Evolutionary conservation across 2,888 invertebrate genomes (phyloP).

Genomic region (Eulithis testata): DNA sequence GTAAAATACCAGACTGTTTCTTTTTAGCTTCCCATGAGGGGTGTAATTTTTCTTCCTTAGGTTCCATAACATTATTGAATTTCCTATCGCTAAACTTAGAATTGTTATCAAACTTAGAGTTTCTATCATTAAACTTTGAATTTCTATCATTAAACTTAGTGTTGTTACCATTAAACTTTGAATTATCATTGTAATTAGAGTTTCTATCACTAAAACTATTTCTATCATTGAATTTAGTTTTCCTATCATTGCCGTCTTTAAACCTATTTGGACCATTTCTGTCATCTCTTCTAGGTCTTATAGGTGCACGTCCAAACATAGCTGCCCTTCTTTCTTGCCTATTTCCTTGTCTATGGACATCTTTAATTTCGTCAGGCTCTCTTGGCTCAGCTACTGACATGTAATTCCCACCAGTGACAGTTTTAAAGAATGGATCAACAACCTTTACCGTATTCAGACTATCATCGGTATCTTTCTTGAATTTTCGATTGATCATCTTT

Average conservation of each 20-base stretch:
- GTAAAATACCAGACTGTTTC: constrained; percentile 71
- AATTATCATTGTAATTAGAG: constrained; percentile 25
- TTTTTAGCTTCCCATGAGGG: constrained; percentile 84
- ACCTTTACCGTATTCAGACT: constrained; percentile 54
- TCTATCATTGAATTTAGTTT: constrained; percentile 36
- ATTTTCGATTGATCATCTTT: constrained; percentile 65
- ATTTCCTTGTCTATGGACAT: constrained; percentile 71
- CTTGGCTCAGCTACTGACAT: constrained; percentile 76
- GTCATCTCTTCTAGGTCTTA: constrained; percentile 57
- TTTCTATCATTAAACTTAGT: constrained; percentile 18
- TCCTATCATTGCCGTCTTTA: constrained; percentile 23
- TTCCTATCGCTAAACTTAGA: constrained; percentile 28
- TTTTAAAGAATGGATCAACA: constrained; percentile 79
- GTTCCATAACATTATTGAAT: constrained; percentile 37
- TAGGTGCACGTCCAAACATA: constrained; percentile 75
- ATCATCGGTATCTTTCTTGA: constrained; percentile 60
- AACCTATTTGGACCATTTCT: constrained; percentile 36
- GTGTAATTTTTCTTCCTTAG: constrained; percentile 74
- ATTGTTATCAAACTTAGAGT: constrained; percentile 31
- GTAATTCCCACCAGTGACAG: constrained; percentile 74
- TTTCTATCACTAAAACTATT: constrained; percentile 34
- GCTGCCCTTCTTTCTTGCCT: constrained; percentile 74
- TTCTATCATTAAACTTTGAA: constrained; percentile 36
- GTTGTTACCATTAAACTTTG: constrained; percentile 31
- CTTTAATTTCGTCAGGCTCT: constrained; percentile 76